phyloP scores from a whole-genome alignment of 1,140 invertebrate species.

The Tetranychus urticae region DNA sequence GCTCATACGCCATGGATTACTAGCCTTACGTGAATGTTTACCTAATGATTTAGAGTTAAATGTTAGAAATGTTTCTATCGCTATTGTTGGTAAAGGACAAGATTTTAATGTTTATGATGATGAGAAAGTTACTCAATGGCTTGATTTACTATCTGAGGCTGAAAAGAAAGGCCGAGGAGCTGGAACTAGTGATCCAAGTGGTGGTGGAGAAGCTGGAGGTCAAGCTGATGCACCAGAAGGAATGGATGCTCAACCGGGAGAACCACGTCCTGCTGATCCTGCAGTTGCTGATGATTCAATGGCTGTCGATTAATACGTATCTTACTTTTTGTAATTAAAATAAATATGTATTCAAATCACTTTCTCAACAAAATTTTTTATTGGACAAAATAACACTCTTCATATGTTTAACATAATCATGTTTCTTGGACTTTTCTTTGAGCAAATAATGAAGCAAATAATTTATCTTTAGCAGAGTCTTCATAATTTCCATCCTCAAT shows the following conservation, averaged over 20 bases:
- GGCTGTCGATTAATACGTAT: neutral
- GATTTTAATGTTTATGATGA: slow-evolving; percentile 58
- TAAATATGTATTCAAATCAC: too few species aligned
- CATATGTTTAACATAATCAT: too few species aligned
- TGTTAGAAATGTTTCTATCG: slow-evolving; percentile 80
- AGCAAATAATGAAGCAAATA: slow-evolving; percentile 59
- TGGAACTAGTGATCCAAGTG: too few species aligned
- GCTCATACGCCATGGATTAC: slow-evolving; percentile 74
- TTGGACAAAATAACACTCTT: too few species aligned
- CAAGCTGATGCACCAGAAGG: neutral
- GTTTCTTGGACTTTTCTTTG: slow-evolving; percentile 6
- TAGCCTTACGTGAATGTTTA: slow-evolving; percentile 73
- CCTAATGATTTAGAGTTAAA: slow-evolving; percentile 85
- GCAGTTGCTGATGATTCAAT: neutral
- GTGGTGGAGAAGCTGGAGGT: too few species aligned
- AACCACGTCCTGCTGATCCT: neutral
- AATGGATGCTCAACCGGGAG: neutral
- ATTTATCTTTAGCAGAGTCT: slow-evolving; percentile 48
- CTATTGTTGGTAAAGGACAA: slow-evolving; percentile 55
- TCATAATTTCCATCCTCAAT: slow-evolving; percentile 39
- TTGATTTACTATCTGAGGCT: neutral
- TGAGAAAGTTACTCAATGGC: slow-evolving; percentile 29
- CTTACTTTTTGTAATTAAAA: neutral
- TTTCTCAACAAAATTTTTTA: too few species aligned
- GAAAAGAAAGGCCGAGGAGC: neutral